A percentile compares a stretch with the other conserved stretches of the same genome.
These are phyloP conservation scores for Micropterix aruncella DNA, from an alignment of 2,888 invertebrate genomes.

Conservation along the genomic window DNA sequence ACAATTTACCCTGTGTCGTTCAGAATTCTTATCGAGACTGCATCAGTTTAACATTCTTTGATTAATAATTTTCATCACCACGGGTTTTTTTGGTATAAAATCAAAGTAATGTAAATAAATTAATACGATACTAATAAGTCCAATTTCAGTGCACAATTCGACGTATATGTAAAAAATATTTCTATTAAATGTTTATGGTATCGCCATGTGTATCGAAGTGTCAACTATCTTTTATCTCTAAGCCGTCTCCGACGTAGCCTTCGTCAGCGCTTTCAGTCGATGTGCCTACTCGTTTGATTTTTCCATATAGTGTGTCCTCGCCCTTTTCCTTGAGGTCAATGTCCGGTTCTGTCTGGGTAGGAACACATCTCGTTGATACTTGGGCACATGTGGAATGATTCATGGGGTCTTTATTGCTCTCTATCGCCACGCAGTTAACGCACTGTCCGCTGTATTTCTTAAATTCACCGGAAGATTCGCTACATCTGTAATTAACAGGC, in stretches of 20 bases:
- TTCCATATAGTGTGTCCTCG: conserved; percentile 28
- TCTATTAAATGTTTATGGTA: too few relatives aligned
- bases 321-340: conserved; percentile 29
- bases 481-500: conserved; percentile 19
- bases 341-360: conserved; percentile 41
- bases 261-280: conserved; percentile 75
- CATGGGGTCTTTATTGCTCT: neutral
- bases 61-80: too few relatives aligned
- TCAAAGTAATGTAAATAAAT: too few relatives aligned
- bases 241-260: conserved; percentile 69
- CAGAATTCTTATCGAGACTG: too few relatives aligned
- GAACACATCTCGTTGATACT: conserved; percentile 43
- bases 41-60: too few relatives aligned
- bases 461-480: conserved; percentile 15
- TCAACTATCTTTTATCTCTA: conserved; percentile 56
- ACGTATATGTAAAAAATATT: too few relatives aligned
- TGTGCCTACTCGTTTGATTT: conserved; percentile 35
- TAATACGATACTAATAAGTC: too few relatives aligned
- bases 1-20: neutral
- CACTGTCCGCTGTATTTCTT: neutral
- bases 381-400: conserved; percentile 24
- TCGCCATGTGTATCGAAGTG: too few relatives aligned
- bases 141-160: too few relatives aligned
- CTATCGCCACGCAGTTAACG: neutral
- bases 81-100: too few relatives aligned